Evolutionary conservation across 2,888 invertebrate genomes (phyloP).

Genomic region (Timandra comae): DNA sequence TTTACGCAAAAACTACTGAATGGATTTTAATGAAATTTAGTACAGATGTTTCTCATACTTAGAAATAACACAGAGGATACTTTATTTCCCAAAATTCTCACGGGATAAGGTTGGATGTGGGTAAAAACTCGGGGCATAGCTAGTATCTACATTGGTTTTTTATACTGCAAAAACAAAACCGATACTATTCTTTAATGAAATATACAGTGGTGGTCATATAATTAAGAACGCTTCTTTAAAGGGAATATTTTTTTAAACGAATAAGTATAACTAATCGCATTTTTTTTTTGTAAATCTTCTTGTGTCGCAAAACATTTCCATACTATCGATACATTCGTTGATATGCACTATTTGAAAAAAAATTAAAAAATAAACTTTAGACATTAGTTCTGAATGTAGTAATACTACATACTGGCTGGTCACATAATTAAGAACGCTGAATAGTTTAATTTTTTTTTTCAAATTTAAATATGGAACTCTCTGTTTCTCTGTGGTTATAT

Average conservation of each 20-base stretch:
- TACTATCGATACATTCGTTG: background rate
- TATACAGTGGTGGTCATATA: background rate
- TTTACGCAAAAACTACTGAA: no score
- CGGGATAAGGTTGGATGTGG: no score
- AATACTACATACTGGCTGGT: background rate
- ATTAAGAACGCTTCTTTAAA: slow-evolving; percentile 1
- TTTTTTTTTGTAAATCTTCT: background rate
- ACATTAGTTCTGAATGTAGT: background rate
- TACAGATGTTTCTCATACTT: no score
- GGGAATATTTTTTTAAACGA: slow-evolving; percentile 1
- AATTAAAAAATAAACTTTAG: background rate
- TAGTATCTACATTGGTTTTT: no score
- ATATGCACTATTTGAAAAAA: background rate
- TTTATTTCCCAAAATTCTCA: no score
- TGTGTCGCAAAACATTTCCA: slow-evolving; percentile 1
- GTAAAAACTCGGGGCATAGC: no score
- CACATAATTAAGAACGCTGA: slow-evolving; percentile 1
- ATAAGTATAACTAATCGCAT: background rate
- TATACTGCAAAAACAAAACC: no score
- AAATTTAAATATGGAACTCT: background rate
- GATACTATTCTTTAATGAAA: no score
- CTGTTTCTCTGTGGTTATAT: no score
- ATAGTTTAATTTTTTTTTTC: slow-evolving; percentile 1
- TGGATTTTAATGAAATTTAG: no score
- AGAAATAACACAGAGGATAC: no score